Evolutionary conservation across 2,113 vertebrate species (phyloP).

Genomic region (Pipra filicauda): DNA sequence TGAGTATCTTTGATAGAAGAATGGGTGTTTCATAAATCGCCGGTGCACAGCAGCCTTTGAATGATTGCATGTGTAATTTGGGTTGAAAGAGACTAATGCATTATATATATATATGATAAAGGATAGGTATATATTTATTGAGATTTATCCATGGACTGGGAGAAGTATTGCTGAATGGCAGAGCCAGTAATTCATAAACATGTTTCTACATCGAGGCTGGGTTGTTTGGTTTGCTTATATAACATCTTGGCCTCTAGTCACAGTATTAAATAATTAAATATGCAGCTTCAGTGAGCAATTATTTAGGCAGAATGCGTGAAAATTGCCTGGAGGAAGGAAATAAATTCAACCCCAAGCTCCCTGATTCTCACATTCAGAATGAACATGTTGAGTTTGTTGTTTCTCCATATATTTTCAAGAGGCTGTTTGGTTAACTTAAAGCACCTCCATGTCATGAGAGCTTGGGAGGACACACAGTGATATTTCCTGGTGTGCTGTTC

Average conservation of each 20-base stretch:
- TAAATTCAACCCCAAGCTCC: constrained; percentile 57
- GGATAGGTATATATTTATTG: background rate
- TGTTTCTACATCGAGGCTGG: background rate
- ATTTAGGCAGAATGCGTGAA: constrained; percentile 59
- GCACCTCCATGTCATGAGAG: constrained; percentile 2
- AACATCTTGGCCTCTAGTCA: constrained; percentile 64
- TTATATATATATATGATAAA: background rate
- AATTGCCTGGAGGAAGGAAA: constrained; percentile 64
- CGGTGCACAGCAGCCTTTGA: background rate
- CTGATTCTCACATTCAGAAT: constrained; percentile 22
- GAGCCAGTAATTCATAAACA: constrained; percentile 24
- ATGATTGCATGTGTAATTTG: background rate
- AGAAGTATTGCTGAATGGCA: background rate
- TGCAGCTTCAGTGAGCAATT: constrained; percentile 64
- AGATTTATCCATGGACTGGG: background rate
- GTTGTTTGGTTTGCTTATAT: constrained; percentile 22
- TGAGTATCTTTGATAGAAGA: background rate
- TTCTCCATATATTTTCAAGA: constrained; percentile 10
- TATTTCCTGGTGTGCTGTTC: background rate
- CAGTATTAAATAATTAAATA: constrained; percentile 75
- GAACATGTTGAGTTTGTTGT: constrained; percentile 21
- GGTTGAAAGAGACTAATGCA: background rate
- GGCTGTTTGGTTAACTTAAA: background rate
- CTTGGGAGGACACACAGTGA: background rate
- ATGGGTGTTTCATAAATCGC: background rate